Evolutionary conservation across 2,797 vertebrate genomes (phyloP).

Genomic region (Poeciliopsis paucimaculata): DNA sequence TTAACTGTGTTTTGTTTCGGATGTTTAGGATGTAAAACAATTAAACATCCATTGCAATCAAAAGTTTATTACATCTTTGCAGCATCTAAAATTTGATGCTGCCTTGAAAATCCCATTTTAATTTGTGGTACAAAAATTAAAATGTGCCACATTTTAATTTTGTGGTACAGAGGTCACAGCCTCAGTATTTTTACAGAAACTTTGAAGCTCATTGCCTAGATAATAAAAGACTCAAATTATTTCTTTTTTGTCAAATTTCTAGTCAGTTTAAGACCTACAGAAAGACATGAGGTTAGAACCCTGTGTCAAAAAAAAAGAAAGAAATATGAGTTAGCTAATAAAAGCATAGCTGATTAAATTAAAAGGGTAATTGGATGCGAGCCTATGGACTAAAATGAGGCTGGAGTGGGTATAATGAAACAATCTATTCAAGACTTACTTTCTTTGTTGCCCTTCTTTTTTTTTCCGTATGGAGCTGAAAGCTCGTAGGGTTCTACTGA

Average conservation of each 20-base stretch:
- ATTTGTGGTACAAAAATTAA: conserved; percentile 50
- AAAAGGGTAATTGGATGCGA: conserved; percentile 63
- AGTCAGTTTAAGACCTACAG: conserved; percentile 25
- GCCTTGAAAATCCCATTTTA: conserved; percentile 40
- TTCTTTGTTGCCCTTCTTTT: conserved; percentile 16
- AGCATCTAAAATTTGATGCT: conserved; percentile 26
- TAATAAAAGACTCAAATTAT: conserved; percentile 12
- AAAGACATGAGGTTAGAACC: conserved; percentile 27
- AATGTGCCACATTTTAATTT: too few relatives aligned
- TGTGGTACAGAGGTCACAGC: conserved; percentile 11
- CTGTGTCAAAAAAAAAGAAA: conserved; percentile 23
- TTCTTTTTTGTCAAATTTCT: conserved; percentile 23
- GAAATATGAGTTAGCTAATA: conserved; percentile 59
- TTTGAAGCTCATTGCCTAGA: conserved; percentile 27
- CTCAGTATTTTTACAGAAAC: conserved; percentile 49
- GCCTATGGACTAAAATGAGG: conserved; percentile 57
- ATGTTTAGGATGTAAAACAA: background rate
- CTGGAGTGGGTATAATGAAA: conserved; percentile 58
- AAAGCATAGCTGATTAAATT: conserved; percentile 67
- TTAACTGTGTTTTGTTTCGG: background rate
- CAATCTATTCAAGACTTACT: conserved; percentile 56
- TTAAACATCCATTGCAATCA: background rate
- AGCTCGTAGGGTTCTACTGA: conserved; percentile 30
- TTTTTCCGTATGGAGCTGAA: conserved; percentile 15
- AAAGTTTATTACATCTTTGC: conserved; percentile 28